These are phyloP conservation scores for Periparus ater DNA, from an alignment of 2,797 vertebrate species.

Conservation along the genomic window DNA sequence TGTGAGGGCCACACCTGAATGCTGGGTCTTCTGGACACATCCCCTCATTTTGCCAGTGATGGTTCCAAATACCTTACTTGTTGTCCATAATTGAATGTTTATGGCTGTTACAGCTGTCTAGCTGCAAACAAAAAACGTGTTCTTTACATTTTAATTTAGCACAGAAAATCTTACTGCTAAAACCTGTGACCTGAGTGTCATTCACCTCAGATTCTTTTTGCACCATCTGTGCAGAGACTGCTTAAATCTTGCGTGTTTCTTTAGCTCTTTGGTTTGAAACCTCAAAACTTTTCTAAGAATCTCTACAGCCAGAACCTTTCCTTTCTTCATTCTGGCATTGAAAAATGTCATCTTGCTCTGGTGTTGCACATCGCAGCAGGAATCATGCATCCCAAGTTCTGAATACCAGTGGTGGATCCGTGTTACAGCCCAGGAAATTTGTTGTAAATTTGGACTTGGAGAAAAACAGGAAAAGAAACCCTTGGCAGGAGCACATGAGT, in stretches of 20 bases:
- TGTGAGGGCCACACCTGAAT: not conserved
- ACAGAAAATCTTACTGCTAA: not conserved
- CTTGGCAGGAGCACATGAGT: not conserved
- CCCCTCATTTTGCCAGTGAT: not conserved
- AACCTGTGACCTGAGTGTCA: not conserved
- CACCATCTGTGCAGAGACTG: not conserved
- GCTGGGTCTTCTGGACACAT: not conserved
- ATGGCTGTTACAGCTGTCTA: not conserved
- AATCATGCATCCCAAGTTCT: not conserved
- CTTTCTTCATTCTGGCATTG: not conserved
- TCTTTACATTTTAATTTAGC: not conserved
- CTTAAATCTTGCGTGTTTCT: not conserved
- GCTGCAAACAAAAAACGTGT: not conserved
- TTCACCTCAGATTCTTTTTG: not conserved
- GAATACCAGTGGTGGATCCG: rapidly evolving
- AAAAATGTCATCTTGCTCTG: not conserved
- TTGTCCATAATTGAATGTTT: not conserved
- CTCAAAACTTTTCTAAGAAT: not conserved
- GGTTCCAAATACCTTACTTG: not conserved
- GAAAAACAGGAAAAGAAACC: not conserved
- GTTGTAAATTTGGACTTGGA: not conserved
- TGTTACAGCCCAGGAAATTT: not conserved
- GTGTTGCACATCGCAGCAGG: not conserved
- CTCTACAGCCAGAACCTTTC: not conserved
- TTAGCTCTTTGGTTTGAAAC: not conserved